Evolutionary conservation across 2,888 invertebrate species (phyloP), one percentile per base, ranked within the genome.

Genomic region (Pseudococcus longispinus): DNA sequence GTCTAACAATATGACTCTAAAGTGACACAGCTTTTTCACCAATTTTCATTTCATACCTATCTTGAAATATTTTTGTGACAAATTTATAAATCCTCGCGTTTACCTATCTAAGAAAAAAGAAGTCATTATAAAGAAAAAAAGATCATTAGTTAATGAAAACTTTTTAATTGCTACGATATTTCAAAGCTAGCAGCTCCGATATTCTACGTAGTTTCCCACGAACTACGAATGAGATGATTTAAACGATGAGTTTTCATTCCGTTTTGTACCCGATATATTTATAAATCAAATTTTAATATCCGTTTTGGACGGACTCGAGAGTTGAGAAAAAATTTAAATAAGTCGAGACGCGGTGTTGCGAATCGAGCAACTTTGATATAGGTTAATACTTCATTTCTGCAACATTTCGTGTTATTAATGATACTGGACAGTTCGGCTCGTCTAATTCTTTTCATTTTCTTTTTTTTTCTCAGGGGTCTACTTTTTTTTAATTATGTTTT

Each of bases 241-340:
- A 23, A 60, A 60, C 1, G 20, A 60, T 15, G 60, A 60, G 60
- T 60, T 60, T 60, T 23, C 11, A 23, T 23, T 23, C 23, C 11
- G 23, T 60, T 60, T 23, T 20, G 60, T 23, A 60, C 23, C 23
- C 60, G 23, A 60, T 60, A 60, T 20, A 9, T 60, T 37, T 60
- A 60, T 60, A 60, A 60, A 60, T 60, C 60, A 60, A 23, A 60
- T 60, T 60, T 60, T 60, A 60, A 60, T 60, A 60, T 60, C 60
- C 60, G 60, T 60, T 60, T 60, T 60, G 60, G 15, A 60, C 13
- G 60, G 23, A 60, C 60, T 60, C 20, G 60, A 13, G n/a, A 55
- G 6, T n/a, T 55, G 18, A 55, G n/a, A 55, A 60, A 23, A 23
- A 60, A 60, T 23, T 60, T 60, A 60, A 23, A 15, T 60, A 60